A percentile compares a stretch with the other conserved stretches of the same genome.
Conservation (phyloP, 2,888 invertebrate genomes). For the Cheilosia scutellata region DNA sequence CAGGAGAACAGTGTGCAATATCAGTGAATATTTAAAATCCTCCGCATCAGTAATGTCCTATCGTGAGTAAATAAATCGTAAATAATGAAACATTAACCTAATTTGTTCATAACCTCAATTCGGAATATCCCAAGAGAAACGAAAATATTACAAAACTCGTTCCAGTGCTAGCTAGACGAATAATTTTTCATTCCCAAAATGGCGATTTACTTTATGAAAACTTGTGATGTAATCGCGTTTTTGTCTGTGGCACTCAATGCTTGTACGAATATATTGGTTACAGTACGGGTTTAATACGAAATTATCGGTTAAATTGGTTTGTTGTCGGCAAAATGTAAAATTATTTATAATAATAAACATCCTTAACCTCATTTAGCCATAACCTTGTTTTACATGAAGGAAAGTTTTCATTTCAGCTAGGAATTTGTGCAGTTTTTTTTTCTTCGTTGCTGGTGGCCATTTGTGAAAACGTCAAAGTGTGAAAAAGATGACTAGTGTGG, state of each 20-base stretch:
- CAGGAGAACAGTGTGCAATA: conserved; percentile 40
- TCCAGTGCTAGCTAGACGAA: conserved; percentile 27
- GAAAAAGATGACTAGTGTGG: conserved; percentile 28
- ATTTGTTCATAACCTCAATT: conserved; percentile 73
- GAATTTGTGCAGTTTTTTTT: conserved; percentile 42
- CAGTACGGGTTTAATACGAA: conserved; percentile 1
- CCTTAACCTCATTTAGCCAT: conserved; percentile 74
- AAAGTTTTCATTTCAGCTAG: conserved; percentile 41
- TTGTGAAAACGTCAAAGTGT: conserved; percentile 46
- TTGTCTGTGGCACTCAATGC: conserved; percentile 2
- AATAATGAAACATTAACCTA: conserved; percentile 62
- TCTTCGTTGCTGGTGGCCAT: conserved; percentile 47
- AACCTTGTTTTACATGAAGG: conserved; percentile 53
- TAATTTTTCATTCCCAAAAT: conserved; percentile 55
- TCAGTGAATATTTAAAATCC: conserved; percentile 14
- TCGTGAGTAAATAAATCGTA: conserved; percentile 65
- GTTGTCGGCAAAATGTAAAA: conserved; percentile 31
- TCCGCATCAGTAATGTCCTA: conserved; percentile 47
- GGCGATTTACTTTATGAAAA: conserved; percentile 52
- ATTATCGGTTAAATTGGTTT: conserved; percentile 10
- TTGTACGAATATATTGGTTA: neutral
- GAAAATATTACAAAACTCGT: conserved; percentile 1
- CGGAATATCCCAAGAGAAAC: conserved; percentile 45
- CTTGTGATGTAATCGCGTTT: conserved; percentile 70
- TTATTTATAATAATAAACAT: conserved; percentile 70